Base-by-base conservation (phyloP, 1,140 invertebrate genomes). In the Drosophila sp. region DNA sequence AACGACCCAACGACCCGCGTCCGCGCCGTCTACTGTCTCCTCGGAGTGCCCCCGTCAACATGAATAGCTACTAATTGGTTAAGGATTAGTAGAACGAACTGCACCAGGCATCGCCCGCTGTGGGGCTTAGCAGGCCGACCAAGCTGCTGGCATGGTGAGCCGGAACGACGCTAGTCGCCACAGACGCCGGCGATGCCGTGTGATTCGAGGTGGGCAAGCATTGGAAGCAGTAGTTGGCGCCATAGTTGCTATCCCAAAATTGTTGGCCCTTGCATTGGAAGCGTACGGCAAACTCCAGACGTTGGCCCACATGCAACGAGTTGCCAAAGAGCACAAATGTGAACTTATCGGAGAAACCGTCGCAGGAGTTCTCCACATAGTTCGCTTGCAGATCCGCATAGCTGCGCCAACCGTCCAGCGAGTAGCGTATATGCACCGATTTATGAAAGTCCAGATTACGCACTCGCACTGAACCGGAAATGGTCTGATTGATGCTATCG, bases 371-470 rank as follows among this genome's bases (percentile, higher is more conserved):
- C 38, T 94, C 93, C 32, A 98, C 95, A 91, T 99, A 99, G 4
- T 93, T 95, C 0, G 97, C 95, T 78, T 95, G 94, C 54, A 97
- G 92, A 77, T 99, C 98, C 27, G 94, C 94, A 91, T 94, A 97
- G 27, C 95, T 96, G 61, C 94, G 93, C 98, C 98, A 99, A 16
- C 94, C 94, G 91, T 98, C 97, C 72, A 96, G 93, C 0, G 96
- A 96, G 91, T 98, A 98, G 43, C 98, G 94, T 40, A 98, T 94
- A 76, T 96, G 94, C 9, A 99, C 97, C 18, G 94, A 95, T 93
- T 99, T 99, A 86, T 98, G 95, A 92, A 96, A 99, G 89, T 97
- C 96, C 43, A 99, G 92, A 92, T 99, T 99, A 40, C 97, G 93
- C 7, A 99, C 98, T 21, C 97, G 94, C 2, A 98, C 96, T 0